phyloP scores from a whole-genome alignment of 1,140 invertebrate genomes.

The Caenorhabditis brenneri region DNA sequence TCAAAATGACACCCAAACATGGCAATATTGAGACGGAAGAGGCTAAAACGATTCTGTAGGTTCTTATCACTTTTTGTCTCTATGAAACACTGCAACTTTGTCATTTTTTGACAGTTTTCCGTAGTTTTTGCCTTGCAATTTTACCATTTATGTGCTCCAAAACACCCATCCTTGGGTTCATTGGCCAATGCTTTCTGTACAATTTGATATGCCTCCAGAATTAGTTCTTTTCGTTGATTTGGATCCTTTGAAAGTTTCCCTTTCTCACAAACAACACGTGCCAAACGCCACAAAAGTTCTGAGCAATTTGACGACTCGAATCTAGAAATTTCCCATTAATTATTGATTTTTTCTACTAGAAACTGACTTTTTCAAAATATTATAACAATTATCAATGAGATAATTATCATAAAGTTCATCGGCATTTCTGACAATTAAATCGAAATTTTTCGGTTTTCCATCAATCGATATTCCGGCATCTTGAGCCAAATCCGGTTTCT shows the following conservation, averaged over 20 bases:
- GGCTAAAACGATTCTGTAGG: too few relatives aligned
- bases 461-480: not conserved
- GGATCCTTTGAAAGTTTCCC: conserved; percentile 60
- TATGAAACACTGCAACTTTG: too few relatives aligned
- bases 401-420: conserved; percentile 69
- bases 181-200: conserved; percentile 60
- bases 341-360: not conserved
- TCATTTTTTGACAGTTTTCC: too few relatives aligned
- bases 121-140: too few relatives aligned
- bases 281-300: conserved; percentile 66
- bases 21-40: too few relatives aligned
- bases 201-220: conserved; percentile 63
- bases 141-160: conserved; percentile 70
- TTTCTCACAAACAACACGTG: conserved; percentile 68
- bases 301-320: conserved; percentile 45
- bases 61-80: too few relatives aligned
- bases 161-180: conserved; percentile 57
- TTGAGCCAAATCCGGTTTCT: not conserved
- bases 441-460: conserved; percentile 46
- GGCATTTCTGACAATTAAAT: conserved; percentile 62
- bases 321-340: not conserved
- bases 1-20: too few relatives aligned
- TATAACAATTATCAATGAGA: conserved; percentile 69
- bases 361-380: conserved; percentile 62
- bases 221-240: conserved; percentile 61